Evolutionary conservation across 2,888 invertebrate genomes (phyloP).

Genomic region (Autographa pulchrina): DNA sequence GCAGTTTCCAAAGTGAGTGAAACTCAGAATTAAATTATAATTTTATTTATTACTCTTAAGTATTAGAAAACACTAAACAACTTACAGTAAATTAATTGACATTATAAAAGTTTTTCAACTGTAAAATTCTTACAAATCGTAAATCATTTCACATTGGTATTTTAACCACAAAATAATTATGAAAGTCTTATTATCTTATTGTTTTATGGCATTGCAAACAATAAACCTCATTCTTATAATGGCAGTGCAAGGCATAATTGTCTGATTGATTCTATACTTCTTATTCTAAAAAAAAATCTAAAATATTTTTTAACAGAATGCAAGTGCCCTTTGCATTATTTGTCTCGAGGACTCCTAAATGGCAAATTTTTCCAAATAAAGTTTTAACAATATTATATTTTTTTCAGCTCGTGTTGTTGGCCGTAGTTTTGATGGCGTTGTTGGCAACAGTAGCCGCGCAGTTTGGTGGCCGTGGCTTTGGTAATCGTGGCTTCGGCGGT

Average conservation of each 20-base stretch:
- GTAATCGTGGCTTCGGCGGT: not conserved
- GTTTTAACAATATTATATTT: conserved; percentile 3
- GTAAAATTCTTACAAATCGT: not conserved
- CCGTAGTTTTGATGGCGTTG: conserved; percentile 26
- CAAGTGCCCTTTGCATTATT: not conserved
- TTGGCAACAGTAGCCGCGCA: conserved; percentile 26
- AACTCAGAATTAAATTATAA: not conserved
- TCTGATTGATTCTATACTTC: not conserved
- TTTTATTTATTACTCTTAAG: not conserved
- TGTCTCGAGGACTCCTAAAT: not conserved
- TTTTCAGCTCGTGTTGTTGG: conserved; percentile 37
- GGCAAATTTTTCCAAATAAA: not conserved
- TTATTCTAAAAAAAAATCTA: too few species aligned
- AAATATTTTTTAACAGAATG: not conserved
- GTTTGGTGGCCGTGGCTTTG: conserved; percentile 10
- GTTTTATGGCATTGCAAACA: not conserved
- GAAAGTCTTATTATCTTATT: not conserved
- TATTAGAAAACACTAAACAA: not conserved
- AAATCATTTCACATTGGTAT: not conserved
- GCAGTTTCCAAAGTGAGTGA: conserved; percentile 43
- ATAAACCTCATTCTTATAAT: not conserved
- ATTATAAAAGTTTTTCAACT: not conserved
- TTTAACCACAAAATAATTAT: not conserved
- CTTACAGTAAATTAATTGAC: not conserved
- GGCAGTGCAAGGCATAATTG: not conserved